Evolutionary conservation across 2,888 invertebrate genomes (phyloP).

Genomic region (Meta bourneti): DNA sequence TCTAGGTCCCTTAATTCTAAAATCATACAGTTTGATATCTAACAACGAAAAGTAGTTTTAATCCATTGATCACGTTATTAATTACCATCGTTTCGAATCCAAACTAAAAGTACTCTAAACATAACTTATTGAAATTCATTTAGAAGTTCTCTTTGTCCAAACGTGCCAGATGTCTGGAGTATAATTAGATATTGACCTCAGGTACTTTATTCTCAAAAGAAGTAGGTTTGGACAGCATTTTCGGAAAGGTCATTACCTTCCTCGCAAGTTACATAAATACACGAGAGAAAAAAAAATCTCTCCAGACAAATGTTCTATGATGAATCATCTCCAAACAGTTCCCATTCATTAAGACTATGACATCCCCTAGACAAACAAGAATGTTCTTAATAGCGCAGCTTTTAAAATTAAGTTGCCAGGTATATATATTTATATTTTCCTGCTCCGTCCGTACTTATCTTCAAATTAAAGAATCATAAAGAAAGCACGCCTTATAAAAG

Average conservation of each 20-base stretch:
- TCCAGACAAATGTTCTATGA: slow-evolving; percentile 31
- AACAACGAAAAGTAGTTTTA: too few relatives aligned
- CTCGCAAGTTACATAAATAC: not conserved
- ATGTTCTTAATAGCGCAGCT: slow-evolving; percentile 28
- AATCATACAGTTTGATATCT: too few relatives aligned
- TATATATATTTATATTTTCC: not conserved
- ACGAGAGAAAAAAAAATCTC: not conserved
- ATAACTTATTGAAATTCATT: too few relatives aligned
- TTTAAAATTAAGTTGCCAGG: slow-evolving; percentile 72
- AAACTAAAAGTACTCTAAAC: not conserved
- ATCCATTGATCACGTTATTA: too few relatives aligned
- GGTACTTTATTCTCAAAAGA: not conserved
- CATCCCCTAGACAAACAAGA: slow-evolving; percentile 72
- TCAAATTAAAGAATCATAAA: not conserved
- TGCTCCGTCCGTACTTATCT: not conserved
- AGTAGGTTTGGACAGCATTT: not conserved
- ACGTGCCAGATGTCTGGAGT: not conserved
- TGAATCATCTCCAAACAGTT: slow-evolving; percentile 36
- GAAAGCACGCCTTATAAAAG: too few relatives aligned
- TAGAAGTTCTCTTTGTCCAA: not conserved
- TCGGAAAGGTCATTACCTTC: not conserved
- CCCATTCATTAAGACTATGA: slow-evolving; percentile 65
- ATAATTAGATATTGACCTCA: not conserved
- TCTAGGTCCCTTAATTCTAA: too few relatives aligned
- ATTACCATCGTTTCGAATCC: too few relatives aligned